A percentile compares a stretch with the other conserved stretches of the same genome.
Evolutionary conservation across 2,113 vertebrate species (phyloP).

Genomic region (Beaufortia kweichowensis): DNA sequence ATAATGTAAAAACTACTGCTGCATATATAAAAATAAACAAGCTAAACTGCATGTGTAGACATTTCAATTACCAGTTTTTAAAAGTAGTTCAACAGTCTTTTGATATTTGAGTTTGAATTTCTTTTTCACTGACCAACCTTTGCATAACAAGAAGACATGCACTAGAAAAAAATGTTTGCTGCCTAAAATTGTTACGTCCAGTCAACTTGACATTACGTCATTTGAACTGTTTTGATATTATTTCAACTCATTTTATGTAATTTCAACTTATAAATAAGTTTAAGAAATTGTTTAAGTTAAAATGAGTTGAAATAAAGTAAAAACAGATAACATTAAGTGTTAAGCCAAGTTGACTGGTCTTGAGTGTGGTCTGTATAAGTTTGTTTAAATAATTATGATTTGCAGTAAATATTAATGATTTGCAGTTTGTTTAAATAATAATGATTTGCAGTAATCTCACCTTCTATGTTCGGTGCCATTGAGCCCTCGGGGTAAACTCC

Average conservation of each 20-base stretch:
- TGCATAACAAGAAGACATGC: neutral
- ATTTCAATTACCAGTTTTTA: neutral
- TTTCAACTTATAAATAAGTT: too few relatives aligned
- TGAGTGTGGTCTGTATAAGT: conserved; percentile 62
- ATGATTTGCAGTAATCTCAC: conserved; percentile 82
- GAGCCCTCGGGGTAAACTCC: conserved; percentile 87
- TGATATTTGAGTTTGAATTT: neutral
- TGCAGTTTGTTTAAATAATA: too few relatives aligned
- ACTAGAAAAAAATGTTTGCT: too few relatives aligned
- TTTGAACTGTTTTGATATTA: too few relatives aligned
- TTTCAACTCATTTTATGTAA: too few relatives aligned
- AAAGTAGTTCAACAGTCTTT: neutral
- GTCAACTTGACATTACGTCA: too few relatives aligned
- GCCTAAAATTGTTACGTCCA: too few relatives aligned
- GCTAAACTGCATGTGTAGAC: neutral
- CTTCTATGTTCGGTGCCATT: conserved; percentile 91
- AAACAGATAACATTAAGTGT: too few relatives aligned
- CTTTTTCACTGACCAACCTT: neutral
- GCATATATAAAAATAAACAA: too few relatives aligned
- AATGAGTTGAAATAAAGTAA: too few relatives aligned
- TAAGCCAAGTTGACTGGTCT: too few relatives aligned
- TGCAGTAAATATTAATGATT: conserved; percentile 71
- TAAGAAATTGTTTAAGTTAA: too few relatives aligned
- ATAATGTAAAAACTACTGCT: neutral
- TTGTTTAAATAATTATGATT: conserved; percentile 75